Base-by-base conservation (phyloP, 1,140 invertebrate species). In the Cepaea nemoralis region DNA sequence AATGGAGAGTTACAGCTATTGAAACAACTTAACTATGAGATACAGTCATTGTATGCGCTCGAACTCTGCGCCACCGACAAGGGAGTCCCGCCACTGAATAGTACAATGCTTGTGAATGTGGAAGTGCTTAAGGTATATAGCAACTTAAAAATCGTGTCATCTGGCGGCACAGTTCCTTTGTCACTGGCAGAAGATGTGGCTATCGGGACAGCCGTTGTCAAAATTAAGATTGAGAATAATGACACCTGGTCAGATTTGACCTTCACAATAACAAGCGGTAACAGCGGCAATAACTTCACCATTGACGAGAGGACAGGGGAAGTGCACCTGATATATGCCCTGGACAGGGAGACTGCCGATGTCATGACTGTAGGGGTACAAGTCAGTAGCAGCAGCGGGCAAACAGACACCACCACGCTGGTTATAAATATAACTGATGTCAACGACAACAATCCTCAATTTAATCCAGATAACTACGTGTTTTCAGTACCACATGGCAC, bases 401-500 rank as follows among this genome's bases (percentile, higher is more conserved):
- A 78, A 33, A 66, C 70, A 14, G 71, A 50, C 39, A 39, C 35
- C 22, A 48, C 77, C 0, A 40, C 55, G 10, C 3, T 79, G 10
- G 63, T 55, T 27, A 48, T 83, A 48, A 83, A 27, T 22, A 67
- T 83, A 24, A 27, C 39, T 27, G 77, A 83, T 55, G 33, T 50
- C 48, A 78, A 82, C 63, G 82, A 83, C 42, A 66, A 75, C 66
- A 31, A 31, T 27, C 82, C 82, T 1, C 39, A 73, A 3, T 82
- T 78, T 63, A 66, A n/a, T 55, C 66, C n/a, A 6, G 75, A 45
- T n/a, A 42, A n/a, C 22, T 27, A 73, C 16, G 74, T 82, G 42
- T 55, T 71, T 31, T 6, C 27, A 0, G 59, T 76, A 14, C 94
- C 94, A 84, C 97, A 99, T 91, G 98, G 98, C 89, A 95, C 97